Base-by-base conservation (phyloP, 2,797 vertebrate species). In the Hoplostethus mediterraneus region DNA sequence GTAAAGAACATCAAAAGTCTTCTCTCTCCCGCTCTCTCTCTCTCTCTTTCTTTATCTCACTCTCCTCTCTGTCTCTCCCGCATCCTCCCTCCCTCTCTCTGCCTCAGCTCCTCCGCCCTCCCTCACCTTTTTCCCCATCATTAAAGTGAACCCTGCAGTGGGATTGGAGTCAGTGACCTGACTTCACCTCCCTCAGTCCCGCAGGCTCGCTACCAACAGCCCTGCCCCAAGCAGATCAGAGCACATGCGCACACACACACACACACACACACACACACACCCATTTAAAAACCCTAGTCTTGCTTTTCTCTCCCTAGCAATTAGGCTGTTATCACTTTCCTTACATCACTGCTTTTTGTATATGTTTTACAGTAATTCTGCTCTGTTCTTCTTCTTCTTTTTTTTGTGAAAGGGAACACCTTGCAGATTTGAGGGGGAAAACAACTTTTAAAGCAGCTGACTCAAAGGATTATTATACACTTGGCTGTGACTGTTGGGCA, bases 391-490 rank as follows among this genome's bases (percentile, higher is more conserved):
- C 21, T 21, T 21, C 21, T 33, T 36, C 62, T 64, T 60, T 71
- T 71, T 70, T 38, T 73, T 58, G 16, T 80, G 44, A 72, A 73
- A 71, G 56, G 38, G 17, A 76, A 63, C 68, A 84, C 59, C 60
- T 57, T 47, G 49, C 55, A 69, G 31, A 28, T 63, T 75, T 60
- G 38, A 40, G 38, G 30, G 2, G 33, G 59, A 38, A 60, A 68
- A 73, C 64, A 51, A 73, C 63, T 83, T 79, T 52, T 57, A 67
- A 81, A 79, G 59, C 72, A 79, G 73, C 80, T 78, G 77, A 81
- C 68, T 79, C 57, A 0, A 70, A 75, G 73, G 44, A 71, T 67
- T 60, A 60, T 63, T 51, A 60, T 55, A 60, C 17, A 65, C 47
- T 70, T 63, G 55, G 58, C 54, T 75, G 33, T 63, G 61, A 78